Evolutionary conservation across 2,113 vertebrate genomes (phyloP).

Genomic region (Chaenogobius annularis): DNA sequence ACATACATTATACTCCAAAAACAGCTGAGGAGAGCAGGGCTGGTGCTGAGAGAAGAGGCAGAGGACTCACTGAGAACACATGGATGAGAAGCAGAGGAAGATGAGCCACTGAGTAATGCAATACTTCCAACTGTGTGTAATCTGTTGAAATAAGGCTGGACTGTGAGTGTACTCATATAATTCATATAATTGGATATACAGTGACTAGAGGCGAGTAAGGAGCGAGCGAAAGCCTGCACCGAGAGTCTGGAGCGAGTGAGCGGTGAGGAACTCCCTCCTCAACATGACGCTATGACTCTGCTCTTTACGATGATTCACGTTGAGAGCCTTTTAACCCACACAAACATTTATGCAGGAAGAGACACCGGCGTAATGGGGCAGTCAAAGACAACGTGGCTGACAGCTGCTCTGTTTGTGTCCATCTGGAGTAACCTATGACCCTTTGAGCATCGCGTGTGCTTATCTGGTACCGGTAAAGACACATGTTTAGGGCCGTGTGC

Average conservation of each 20-base stretch:
- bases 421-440: constrained; percentile 30
- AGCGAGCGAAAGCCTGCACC: background rate
- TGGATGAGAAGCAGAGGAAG: constrained; percentile 36
- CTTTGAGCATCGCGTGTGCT: constrained; percentile 23
- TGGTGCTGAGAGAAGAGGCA: background rate
- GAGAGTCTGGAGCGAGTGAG: background rate
- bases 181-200: too few relatives aligned
- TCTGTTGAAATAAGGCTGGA: background rate
- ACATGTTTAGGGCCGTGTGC: background rate
- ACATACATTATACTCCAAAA: too few relatives aligned
- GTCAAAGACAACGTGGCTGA: constrained; percentile 30
- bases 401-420: constrained; percentile 14
- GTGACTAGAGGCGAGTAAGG: background rate
- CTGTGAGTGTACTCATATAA: constrained; percentile 4
- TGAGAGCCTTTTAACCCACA: constrained; percentile 50
- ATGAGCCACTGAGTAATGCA: constrained; percentile 12
- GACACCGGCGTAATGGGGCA: constrained; percentile 32
- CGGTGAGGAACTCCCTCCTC: constrained; percentile 42
- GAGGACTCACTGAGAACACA: constrained; percentile 33
- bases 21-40: constrained; percentile 34
- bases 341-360: constrained; percentile 60
- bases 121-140: background rate
- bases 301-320: constrained; percentile 60
- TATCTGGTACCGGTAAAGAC: constrained; percentile 12
- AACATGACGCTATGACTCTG: constrained; percentile 33